These are phyloP conservation scores for Salmo trutta DNA, from an alignment of 2,797 vertebrate species.

Conservation along the genomic window DNA sequence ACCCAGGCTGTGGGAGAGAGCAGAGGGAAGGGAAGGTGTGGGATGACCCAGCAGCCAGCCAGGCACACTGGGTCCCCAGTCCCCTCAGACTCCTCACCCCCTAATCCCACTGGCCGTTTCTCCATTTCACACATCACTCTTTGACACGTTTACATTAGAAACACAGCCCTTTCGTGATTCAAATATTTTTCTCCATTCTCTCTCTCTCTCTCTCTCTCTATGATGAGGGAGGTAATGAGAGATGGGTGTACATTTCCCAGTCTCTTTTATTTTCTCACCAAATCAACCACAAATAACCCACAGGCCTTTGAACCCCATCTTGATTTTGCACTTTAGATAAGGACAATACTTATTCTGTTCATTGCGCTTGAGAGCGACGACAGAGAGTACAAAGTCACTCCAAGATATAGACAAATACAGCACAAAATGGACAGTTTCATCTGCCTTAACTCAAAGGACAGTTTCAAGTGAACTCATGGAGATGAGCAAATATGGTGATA, in stretches of 20 bases:
- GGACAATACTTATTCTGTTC: conserved; percentile 78
- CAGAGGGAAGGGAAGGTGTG: conserved; percentile 45
- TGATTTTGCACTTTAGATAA: conserved; percentile 76
- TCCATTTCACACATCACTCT: conserved; percentile 76
- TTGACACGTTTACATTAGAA: conserved; percentile 77
- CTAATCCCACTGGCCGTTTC: conserved; percentile 71
- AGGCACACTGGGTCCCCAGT: conserved; percentile 41
- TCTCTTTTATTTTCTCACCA: conserved; percentile 51
- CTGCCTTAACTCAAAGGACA: conserved; percentile 56
- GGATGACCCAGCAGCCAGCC: conserved; percentile 69
- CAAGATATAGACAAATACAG: conserved; percentile 69
- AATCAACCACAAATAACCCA: conserved; percentile 67
- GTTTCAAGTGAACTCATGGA: conserved; percentile 62
- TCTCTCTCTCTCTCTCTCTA: conserved; percentile 28
- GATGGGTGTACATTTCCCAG: conserved; percentile 71
- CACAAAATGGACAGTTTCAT: conserved; percentile 71
- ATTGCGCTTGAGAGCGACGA: conserved; percentile 70
- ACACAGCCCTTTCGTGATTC: conserved; percentile 65
- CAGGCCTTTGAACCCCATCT: conserved; percentile 55
- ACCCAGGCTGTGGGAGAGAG: conserved; percentile 6
- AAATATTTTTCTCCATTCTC: conserved; percentile 42
- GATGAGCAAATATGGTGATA: conserved; percentile 54
- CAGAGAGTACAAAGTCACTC: conserved; percentile 65
- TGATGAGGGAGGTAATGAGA: conserved; percentile 33
- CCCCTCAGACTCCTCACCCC: conserved; percentile 51